A percentile compares a stretch with the other conserved stretches of the same genome.
Evolutionary conservation across 2,113 vertebrate genomes (phyloP).

Genomic region (Osmerus mordax): DNA sequence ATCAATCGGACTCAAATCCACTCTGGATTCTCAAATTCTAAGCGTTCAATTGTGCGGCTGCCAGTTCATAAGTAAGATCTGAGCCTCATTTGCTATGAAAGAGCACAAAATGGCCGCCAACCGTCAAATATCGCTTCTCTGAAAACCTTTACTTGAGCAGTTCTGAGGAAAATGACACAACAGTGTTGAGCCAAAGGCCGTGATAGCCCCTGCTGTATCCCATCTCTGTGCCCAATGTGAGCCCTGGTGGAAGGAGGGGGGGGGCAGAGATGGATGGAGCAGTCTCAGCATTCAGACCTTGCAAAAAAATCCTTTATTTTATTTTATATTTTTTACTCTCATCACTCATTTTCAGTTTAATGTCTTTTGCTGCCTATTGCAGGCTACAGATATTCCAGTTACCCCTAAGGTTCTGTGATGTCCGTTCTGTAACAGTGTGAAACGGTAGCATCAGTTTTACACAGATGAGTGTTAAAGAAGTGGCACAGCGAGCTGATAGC

Average conservation of each 20-base stretch:
- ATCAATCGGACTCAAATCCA: neutral
- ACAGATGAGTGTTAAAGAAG: neutral
- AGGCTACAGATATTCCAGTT: neutral
- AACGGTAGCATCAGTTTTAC: neutral
- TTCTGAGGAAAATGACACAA: slow-evolving; percentile 64
- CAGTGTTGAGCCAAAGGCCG: slow-evolving; percentile 56
- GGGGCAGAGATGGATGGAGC: slow-evolving; percentile 58
- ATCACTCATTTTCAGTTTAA: slow-evolving; percentile 44
- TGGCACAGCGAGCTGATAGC: no score
- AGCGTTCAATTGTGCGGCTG: slow-evolving; percentile 4
- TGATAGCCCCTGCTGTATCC: slow-evolving; percentile 55
- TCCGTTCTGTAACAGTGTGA: neutral
- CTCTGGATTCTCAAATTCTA: neutral
- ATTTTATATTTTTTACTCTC: no score
- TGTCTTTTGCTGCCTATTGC: slow-evolving; percentile 35
- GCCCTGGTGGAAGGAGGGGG: slow-evolving; percentile 5
- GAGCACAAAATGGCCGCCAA: slow-evolving; percentile 43
- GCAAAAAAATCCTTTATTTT: neutral
- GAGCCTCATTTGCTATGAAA: slow-evolving; percentile 15
- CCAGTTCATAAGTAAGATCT: slow-evolving; percentile 12
- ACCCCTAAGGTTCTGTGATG: neutral
- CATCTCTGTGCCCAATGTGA: slow-evolving; percentile 54
- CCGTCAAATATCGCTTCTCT: slow-evolving; percentile 15
- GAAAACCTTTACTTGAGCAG: slow-evolving; percentile 54
- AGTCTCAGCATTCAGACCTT: slow-evolving; percentile 43